A percentile compares a stretch with the other conserved stretches of the same genome.
Evolutionary conservation across 2,888 invertebrate genomes (phyloP).

Genomic region (Coleophora deauratella): DNA sequence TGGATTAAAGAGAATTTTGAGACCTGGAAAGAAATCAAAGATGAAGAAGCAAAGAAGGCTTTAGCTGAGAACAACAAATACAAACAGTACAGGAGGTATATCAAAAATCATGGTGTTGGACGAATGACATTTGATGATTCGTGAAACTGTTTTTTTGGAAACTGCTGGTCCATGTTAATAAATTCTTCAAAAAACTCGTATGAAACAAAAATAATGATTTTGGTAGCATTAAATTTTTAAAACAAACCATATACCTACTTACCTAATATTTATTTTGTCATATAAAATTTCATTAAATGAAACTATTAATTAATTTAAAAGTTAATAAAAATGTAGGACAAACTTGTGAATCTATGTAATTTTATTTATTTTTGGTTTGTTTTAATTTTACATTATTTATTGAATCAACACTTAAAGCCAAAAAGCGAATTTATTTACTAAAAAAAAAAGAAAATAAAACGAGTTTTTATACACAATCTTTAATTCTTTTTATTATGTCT

Average conservation of each 20-base stretch:
- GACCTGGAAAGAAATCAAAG: slow-evolving; percentile 86
- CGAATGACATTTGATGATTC: slow-evolving; percentile 94
- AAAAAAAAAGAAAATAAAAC: slow-evolving; percentile 42
- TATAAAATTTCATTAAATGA: not conserved
- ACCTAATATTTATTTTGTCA: slow-evolving; percentile 2
- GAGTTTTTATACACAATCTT: slow-evolving; percentile 57
- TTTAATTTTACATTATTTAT: too few species aligned
- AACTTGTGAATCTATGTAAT: too few species aligned
- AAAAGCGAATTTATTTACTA: slow-evolving; percentile 11
- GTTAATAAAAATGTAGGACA: not conserved
- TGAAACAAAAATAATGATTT: too few species aligned
- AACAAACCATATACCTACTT: too few species aligned
- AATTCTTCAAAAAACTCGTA: too few species aligned
- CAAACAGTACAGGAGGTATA: slow-evolving; percentile 90
- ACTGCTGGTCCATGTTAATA: not conserved
- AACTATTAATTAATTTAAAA: not conserved
- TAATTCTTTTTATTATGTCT: slow-evolving; percentile 56
- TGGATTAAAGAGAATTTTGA: slow-evolving; percentile 88
- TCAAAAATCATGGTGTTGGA: slow-evolving; percentile 92
- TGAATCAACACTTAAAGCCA: not conserved
- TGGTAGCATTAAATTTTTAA: too few species aligned
- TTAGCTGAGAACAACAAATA: slow-evolving; percentile 90
- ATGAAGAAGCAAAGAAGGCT: slow-evolving; percentile 88
- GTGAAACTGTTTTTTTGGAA: slow-evolving; percentile 32
- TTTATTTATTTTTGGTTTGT: too few species aligned